Evolutionary conservation across 2,113 vertebrate genomes (phyloP).

Genomic region (Aythya baeri): DNA sequence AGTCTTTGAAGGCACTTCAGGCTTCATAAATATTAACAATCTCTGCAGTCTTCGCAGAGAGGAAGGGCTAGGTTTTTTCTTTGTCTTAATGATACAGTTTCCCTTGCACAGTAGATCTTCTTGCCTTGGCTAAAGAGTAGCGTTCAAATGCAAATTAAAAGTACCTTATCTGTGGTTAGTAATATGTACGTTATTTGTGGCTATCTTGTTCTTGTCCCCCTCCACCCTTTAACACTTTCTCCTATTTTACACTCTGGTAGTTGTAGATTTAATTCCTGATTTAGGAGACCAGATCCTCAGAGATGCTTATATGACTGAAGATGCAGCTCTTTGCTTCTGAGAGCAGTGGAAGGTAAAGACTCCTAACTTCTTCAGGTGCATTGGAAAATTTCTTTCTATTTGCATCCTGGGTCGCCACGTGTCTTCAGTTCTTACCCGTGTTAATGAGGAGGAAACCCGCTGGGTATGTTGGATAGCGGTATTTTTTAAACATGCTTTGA

Average conservation of each 20-base stretch:
- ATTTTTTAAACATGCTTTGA: background rate
- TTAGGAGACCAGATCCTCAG: background rate
- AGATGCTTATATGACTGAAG: background rate
- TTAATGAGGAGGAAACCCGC: background rate
- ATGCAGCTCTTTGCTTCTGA: background rate
- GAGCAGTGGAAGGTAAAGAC: background rate
- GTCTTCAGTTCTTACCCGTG: background rate
- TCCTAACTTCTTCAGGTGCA: background rate
- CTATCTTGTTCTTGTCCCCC: background rate
- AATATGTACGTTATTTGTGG: background rate
- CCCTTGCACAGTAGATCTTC: background rate
- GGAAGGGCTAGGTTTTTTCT: slow-evolving; percentile 16
- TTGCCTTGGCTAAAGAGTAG: slow-evolving; percentile 12
- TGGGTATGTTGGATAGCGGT: background rate
- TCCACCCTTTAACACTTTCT: background rate
- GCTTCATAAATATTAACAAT: slow-evolving; percentile 57
- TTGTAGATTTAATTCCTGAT: background rate
- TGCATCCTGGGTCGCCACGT: background rate
- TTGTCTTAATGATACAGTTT: background rate
- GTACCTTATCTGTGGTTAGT: background rate
- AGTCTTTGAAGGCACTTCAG: slow-evolving; percentile 60
- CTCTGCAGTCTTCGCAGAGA: slow-evolving; percentile 21
- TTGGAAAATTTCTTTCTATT: background rate
- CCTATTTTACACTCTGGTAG: background rate
- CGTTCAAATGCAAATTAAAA: background rate